Base-by-base conservation (phyloP, 1,140 invertebrate genomes). In the Archivesica marissinica region DNA sequence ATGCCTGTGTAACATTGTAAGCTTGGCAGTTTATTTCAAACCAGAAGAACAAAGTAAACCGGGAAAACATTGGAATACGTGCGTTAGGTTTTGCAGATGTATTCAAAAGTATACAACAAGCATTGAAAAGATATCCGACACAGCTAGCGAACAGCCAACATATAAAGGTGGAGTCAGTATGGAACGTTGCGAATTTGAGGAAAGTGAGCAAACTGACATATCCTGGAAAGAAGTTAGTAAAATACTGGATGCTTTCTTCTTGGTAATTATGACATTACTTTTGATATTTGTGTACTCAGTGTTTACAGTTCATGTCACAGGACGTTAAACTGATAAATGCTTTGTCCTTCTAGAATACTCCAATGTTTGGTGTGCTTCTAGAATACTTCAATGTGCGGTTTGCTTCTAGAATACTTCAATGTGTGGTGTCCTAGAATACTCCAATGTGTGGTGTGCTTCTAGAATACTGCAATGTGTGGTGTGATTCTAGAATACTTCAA, bases 161-260 rank as follows among this genome's bases (percentile, higher is more conserved):
- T 4, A 4, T 30, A 66, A 35, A n/a, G 9, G 9, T 6, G 41
- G 28, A 25, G 23, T 2, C 28, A 28, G 28, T 3, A 2, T 9
- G 59, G 13, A 61, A 2, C 1, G 23, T 44, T 2, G 0, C 13
- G 39, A 39, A 23, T n/a, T 13, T 9, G 25, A 59, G 9, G 30
- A 35, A 7, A 35, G n/a, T 15, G 2, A 6, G 50, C 6, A 3
- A n/a, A 7, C 50, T 35, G 1, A 6, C 38, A 4, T 59, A 28
- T 64, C 59, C 3, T 72, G 68, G 68, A 72, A 72, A 50, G 44
- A 72, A 20, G 35, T 72, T 2, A 72, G 68, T 15, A 50, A 72
- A 30, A 72, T 47, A 28, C 1, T 41, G 11, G 68, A 72, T 33
- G 20, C 11, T 2, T 6, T 50, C 2, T 72, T 50, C 25, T 47